A percentile compares a stretch with the other conserved stretches of the same genome.
phyloP scores from a whole-genome alignment of 2,888 invertebrate species.

The Rhagonycha lutea region DNA sequence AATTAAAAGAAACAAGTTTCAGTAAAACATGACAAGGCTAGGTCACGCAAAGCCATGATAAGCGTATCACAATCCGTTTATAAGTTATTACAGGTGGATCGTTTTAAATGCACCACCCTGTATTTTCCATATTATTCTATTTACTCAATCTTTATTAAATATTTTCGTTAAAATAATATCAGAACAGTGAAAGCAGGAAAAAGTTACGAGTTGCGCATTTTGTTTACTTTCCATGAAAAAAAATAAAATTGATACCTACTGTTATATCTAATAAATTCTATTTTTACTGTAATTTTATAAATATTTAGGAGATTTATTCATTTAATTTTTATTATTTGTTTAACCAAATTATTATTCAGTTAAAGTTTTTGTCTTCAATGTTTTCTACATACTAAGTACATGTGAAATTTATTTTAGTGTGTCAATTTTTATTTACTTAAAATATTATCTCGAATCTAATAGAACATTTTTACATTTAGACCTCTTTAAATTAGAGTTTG shows the following conservation, averaged over 20 bases:
- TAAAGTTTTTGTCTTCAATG: neutral
- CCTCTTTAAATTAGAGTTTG: neutral
- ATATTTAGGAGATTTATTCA: neutral
- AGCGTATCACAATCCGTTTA: too few relatives aligned
- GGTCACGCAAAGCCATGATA: too few relatives aligned
- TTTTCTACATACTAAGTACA: neutral
- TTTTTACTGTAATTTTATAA: conserved; percentile 1
- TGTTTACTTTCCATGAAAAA: neutral
- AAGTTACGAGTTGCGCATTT: neutral
- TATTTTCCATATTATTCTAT: too few relatives aligned
- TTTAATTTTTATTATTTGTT: conserved; percentile 7
- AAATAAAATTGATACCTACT: neutral
- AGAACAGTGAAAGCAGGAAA: neutral
- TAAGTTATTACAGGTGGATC: too few relatives aligned
- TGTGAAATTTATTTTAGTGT: neutral
- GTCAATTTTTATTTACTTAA: too few relatives aligned
- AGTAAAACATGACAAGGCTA: too few relatives aligned
- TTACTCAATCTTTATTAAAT: neutral
- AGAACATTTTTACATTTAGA: neutral
- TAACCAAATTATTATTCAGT: neutral
- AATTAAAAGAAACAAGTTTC: too few relatives aligned
- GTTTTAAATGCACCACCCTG: too few relatives aligned
- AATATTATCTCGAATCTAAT: too few relatives aligned
- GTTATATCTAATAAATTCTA: neutral
- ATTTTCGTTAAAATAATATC: neutral